phyloP scores from a whole-genome alignment of 1,140 invertebrate genomes.

The Daktulosphaira vitifoliae region DNA sequence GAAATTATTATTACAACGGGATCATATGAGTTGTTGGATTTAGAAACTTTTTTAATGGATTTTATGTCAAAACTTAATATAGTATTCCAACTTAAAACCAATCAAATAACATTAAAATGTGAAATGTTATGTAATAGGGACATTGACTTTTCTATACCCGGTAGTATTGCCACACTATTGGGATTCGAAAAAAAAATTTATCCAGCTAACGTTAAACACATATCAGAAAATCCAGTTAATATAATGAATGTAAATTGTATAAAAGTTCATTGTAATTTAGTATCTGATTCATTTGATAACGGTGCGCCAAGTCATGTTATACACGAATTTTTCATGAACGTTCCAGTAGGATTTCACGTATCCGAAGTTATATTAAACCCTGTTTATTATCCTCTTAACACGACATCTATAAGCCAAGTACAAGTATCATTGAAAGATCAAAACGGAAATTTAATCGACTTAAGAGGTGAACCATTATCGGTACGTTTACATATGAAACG shows the following conservation, averaged over 20 bases:
- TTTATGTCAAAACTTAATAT: too few relatives aligned
- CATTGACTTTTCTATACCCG: too few relatives aligned
- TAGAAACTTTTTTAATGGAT: not conserved
- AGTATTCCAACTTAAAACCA: too few relatives aligned
- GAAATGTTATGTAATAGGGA: too few relatives aligned
- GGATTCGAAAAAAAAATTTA: not conserved
- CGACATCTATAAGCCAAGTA: slow-evolving; percentile 35
- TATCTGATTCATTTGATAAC: too few relatives aligned
- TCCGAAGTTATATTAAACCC: slow-evolving; percentile 36
- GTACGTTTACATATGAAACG: slow-evolving; percentile 35
- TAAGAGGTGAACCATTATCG: too few relatives aligned
- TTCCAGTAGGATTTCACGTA: slow-evolving; percentile 41
- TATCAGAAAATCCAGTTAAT: slow-evolving; percentile 3
- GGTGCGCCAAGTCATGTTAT: slow-evolving; percentile 39
- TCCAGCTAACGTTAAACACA: not conserved
- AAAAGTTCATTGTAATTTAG: too few relatives aligned
- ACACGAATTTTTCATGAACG: slow-evolving; percentile 42
- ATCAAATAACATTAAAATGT: too few relatives aligned
- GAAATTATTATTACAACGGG: slow-evolving; percentile 18
- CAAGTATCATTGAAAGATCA: slow-evolving; percentile 35
- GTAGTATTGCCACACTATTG: not conserved
- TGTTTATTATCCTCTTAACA: too few relatives aligned
- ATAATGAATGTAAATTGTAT: slow-evolving; percentile 30
- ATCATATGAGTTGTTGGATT: slow-evolving; percentile 13
- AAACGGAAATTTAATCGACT: too few relatives aligned